Evolutionary conservation across 2,888 invertebrate genomes (phyloP).

Genomic region (Drosophila cyrtoloma): DNA sequence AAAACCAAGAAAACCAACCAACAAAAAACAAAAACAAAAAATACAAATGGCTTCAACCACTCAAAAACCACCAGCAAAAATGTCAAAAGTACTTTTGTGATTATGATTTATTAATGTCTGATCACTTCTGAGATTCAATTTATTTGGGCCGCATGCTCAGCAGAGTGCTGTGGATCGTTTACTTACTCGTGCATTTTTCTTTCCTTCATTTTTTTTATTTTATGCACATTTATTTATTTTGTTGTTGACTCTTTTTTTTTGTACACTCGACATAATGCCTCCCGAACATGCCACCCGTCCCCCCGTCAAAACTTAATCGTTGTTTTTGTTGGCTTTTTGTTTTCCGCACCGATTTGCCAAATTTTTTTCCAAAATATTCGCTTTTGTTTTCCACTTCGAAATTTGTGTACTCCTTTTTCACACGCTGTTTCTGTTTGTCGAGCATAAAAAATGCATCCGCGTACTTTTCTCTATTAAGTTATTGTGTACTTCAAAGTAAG

Average conservation of each 20-base stretch:
- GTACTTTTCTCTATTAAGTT: conserved; percentile 75
- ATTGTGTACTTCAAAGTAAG: conserved; percentile 84
- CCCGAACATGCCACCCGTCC: background rate
- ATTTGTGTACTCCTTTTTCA: conserved; percentile 38
- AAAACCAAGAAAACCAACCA: conserved; percentile 28
- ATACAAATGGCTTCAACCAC: conserved; percentile 42
- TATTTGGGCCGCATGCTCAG: conserved; percentile 19
- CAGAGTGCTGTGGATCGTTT: conserved; percentile 32
- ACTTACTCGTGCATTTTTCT: conserved; percentile 14
- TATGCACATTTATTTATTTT: conserved; percentile 16
- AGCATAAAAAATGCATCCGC: conserved; percentile 51
- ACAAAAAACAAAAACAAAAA: conserved; percentile 8
- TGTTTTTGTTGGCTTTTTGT: conserved; percentile 5
- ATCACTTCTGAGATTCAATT: background rate
- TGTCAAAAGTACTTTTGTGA: conserved; percentile 13
- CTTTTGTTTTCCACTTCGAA: background rate
- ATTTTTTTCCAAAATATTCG: background rate
- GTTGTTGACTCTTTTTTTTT: conserved; percentile 14
- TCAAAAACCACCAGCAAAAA: conserved; percentile 37
- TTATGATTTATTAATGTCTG: conserved; percentile 6
- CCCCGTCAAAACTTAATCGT: background rate
- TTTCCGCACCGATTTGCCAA: conserved; percentile 22
- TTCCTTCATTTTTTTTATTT: conserved; percentile 37
- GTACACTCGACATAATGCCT: background rate
- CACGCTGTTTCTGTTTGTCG: conserved; percentile 60